phyloP scores from a whole-genome alignment of 1,140 invertebrate species.

The Tribolium madens region DNA sequence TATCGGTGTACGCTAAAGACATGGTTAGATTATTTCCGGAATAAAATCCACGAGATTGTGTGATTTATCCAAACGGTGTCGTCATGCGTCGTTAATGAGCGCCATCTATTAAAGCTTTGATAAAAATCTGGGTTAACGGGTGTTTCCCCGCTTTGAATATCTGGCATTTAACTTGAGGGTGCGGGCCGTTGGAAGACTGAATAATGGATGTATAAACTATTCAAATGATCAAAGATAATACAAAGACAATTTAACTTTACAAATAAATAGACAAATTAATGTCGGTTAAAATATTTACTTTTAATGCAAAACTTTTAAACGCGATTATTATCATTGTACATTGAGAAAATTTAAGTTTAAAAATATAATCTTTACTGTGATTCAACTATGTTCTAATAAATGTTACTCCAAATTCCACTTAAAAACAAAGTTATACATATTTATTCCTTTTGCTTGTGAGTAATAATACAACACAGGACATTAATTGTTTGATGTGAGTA shows the following conservation, averaged over 20 bases:
- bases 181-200: neutral
- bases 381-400: too few relatives aligned
- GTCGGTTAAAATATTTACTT: neutral
- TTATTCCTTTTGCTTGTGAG: too few relatives aligned
- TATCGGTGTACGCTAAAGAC: constrained; percentile 18
- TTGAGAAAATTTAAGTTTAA: too few relatives aligned
- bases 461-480: too few relatives aligned
- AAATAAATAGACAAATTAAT: neutral
- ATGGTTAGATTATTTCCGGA: constrained; percentile 32
- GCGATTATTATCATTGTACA: too few relatives aligned
- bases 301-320: neutral
- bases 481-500: too few relatives aligned
- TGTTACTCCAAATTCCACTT: too few relatives aligned
- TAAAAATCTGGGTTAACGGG: constrained; percentile 20
- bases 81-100: constrained; percentile 2
- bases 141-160: neutral
- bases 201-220: neutral
- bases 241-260: neutral
- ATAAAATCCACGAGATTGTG: constrained; percentile 15
- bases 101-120: constrained; percentile 12
- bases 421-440: too few relatives aligned
- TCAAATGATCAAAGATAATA: neutral
- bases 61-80: constrained; percentile 25
- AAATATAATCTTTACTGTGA: too few relatives aligned
- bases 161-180: neutral